Conservation (phyloP, 35 echinoderm and acorn worm species). For the Heliocidaris erythrogramma region DNA sequence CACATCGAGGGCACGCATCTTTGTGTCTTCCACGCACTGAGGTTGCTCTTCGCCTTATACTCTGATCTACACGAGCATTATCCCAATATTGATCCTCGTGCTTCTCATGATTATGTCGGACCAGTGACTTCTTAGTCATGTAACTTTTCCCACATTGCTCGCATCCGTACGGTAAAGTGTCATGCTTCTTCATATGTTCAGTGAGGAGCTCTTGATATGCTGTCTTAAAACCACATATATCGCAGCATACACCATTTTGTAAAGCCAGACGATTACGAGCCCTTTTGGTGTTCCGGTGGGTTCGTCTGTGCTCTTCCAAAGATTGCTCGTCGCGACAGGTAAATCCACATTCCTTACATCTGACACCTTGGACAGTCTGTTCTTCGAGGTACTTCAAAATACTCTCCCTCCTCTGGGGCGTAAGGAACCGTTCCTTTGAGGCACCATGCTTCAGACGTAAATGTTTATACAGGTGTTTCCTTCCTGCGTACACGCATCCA, state of each 20-base stretch:
- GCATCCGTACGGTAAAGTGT: not conserved
- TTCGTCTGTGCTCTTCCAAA: not conserved
- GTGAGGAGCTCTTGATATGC: not conserved
- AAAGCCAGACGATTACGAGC: not conserved
- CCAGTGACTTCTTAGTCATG: not conserved
- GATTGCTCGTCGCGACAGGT: not conserved
- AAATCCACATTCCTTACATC: not conserved
- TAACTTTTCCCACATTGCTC: not conserved
- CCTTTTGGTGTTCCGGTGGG: not conserved
- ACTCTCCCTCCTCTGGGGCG: not conserved
- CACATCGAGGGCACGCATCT: not conserved
- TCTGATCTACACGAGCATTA: not conserved
- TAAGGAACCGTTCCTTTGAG: not conserved
- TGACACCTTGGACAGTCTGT: not conserved
- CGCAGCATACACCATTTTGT: not conserved
- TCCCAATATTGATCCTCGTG: not conserved
- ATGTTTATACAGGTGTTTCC: not conserved
- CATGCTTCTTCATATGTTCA: not conserved
- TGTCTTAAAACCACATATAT: constrained; percentile 11
- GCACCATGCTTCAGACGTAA: constrained; percentile 5
- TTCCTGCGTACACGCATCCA: not conserved
- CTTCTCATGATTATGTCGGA: not conserved
- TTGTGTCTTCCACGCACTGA: not conserved
- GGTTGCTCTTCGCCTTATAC: not conserved
- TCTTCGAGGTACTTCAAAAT: not conserved